A percentile compares a stretch with the other conserved stretches of the same genome.
These are phyloP conservation scores for Electrona antarctica DNA, from an alignment of 2,113 vertebrate species.

Conservation along the genomic window DNA sequence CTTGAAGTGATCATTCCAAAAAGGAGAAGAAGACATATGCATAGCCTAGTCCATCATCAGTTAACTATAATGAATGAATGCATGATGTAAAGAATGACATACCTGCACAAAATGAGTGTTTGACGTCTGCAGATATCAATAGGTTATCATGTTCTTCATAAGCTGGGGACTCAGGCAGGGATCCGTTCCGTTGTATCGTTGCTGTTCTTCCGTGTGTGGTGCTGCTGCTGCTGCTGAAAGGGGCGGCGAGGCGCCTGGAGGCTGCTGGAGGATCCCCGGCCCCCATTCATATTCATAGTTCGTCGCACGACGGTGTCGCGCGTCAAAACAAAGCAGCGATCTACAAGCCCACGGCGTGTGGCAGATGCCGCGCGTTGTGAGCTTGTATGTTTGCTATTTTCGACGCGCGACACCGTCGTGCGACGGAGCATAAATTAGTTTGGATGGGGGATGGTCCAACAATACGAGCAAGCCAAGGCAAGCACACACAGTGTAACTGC, in stretches of 20 bases:
- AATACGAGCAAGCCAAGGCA: no score
- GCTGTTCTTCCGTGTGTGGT: slow-evolving; percentile 12
- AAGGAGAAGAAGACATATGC: background rate
- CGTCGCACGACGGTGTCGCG: no score
- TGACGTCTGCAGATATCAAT: slow-evolving; percentile 27
- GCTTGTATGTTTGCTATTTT: no score
- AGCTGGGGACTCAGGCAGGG: background rate
- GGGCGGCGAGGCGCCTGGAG: slow-evolving; percentile 49
- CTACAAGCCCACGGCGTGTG: no score
- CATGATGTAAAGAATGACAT: slow-evolving; percentile 7
- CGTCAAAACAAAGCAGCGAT: no score
- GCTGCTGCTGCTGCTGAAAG: slow-evolving; percentile 16
- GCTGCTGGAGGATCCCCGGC: slow-evolving; percentile 30
- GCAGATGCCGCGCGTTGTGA: no score
- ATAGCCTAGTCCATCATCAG: background rate
- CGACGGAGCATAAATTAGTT: no score
- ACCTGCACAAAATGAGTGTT: slow-evolving; percentile 35
- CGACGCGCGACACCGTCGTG: no score
- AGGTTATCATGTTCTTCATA: slow-evolving; percentile 41
- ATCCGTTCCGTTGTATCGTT: slow-evolving; percentile 15
- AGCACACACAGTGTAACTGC: no score
- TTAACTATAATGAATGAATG: background rate
- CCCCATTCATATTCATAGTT: no score
- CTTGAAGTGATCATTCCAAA: background rate
- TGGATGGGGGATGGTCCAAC: slow-evolving; percentile 10